Conservation (phyloP, 2,113 vertebrate species). For the Bagarius yarrelli region DNA sequence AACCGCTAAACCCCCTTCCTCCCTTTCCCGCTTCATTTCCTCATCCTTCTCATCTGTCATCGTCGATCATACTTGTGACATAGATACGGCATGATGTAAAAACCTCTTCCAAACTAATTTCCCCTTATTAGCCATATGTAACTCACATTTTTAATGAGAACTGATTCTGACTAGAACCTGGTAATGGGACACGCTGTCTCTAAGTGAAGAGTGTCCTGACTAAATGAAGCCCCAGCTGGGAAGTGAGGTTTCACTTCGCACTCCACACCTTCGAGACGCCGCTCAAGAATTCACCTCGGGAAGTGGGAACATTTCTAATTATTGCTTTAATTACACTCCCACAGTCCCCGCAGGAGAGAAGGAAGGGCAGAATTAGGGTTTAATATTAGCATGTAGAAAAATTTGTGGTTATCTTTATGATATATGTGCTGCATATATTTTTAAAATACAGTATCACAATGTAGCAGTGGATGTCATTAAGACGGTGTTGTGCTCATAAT, state of each 20-base stretch:
- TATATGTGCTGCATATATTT: constrained; percentile 10
- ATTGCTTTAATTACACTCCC: constrained; percentile 70
- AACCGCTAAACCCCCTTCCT: not conserved
- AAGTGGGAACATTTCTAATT: constrained; percentile 65
- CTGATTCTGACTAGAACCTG: not conserved
- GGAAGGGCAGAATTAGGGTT: constrained; percentile 29
- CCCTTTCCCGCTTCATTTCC: not conserved
- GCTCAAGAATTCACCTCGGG: constrained; percentile 56
- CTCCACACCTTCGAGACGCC: constrained; percentile 60
- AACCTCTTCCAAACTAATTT: not conserved
- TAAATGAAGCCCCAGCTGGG: constrained; percentile 49
- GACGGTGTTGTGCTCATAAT: not conserved
- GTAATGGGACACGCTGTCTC: constrained; percentile 2
- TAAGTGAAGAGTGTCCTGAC: constrained; percentile 22
- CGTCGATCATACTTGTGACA: not conserved
- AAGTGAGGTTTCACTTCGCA: constrained; percentile 58
- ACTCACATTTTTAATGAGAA: not conserved
- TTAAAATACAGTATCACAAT: constrained; percentile 13
- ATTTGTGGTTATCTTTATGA: constrained; percentile 29
- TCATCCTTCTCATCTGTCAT: not conserved
- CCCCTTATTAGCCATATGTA: not conserved
- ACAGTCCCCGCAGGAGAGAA: constrained; percentile 47
- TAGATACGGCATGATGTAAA: not conserved
- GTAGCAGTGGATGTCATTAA: constrained; percentile 23
- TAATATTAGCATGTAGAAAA: constrained; percentile 33